phyloP scores from a whole-genome alignment of 2,113 vertebrate genomes.

The Aegotheles bennettii region DNA sequence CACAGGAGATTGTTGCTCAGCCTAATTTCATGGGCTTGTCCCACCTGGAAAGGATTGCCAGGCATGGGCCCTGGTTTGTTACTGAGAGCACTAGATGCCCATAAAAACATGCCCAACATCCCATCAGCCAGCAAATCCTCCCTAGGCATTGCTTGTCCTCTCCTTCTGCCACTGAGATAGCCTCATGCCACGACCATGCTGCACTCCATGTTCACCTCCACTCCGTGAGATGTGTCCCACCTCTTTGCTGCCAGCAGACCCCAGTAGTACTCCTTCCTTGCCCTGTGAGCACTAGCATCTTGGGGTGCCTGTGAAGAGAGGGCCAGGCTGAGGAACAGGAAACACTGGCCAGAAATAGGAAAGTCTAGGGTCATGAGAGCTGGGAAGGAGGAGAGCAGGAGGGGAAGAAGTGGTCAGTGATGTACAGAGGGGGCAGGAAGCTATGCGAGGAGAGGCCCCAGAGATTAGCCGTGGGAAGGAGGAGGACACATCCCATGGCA shows the following conservation, averaged over 20 bases:
- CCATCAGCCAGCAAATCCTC: neutral
- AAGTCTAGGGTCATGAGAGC: neutral
- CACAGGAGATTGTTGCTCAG: neutral
- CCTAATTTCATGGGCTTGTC: neutral
- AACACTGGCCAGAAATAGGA: neutral
- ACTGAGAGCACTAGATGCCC: neutral
- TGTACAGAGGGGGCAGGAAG: neutral
- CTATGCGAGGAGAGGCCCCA: neutral
- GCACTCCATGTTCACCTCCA: neutral
- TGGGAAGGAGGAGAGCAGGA: neutral
- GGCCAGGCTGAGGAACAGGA: neutral
- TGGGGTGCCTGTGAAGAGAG: neutral
- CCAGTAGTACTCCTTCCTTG: neutral
- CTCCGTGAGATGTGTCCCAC: rapidly evolving
- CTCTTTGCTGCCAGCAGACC: neutral
- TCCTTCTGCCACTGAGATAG: neutral
- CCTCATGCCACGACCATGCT: rapidly evolving
- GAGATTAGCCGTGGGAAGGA: neutral
- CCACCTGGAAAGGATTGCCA: neutral
- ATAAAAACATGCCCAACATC: neutral
- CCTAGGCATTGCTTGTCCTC: neutral
- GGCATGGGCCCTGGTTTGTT: neutral
- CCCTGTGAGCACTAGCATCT: neutral
- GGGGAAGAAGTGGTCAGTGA: neutral
- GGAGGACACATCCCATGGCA: neutral